Percentiles rank a stretch among this genome's conserved stretches.
Conservation (phyloP, 1,140 invertebrate genomes). For the Trichomalopsis sarcophagae region DNA sequence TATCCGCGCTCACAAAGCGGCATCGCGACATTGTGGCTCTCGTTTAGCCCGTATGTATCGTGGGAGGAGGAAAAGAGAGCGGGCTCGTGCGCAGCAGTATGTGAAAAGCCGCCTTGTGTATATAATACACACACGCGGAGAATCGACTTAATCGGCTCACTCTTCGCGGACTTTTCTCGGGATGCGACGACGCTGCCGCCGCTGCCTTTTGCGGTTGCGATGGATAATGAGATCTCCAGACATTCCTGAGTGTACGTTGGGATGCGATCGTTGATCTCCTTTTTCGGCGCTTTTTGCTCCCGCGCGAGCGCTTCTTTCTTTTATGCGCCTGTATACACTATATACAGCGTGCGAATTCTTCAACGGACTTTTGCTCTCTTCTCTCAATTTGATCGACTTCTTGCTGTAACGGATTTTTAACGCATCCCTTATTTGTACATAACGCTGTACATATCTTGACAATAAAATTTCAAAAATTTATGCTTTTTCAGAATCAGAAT, state of each 20-base stretch:
- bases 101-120: neutral
- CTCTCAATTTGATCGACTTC: neutral
- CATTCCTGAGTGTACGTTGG: neutral
- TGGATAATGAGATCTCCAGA: neutral
- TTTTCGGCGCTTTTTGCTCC: neutral
- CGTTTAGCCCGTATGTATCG: neutral
- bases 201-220: neutral
- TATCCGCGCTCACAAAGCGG: neutral
- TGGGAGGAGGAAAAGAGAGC: neutral
- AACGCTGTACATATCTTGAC: no score
- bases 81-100: neutral
- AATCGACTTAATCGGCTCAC: constrained; percentile 42
- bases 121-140: neutral
- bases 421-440: no score
- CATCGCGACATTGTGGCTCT: constrained; percentile 5
- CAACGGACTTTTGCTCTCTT: neutral
- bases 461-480: no score
- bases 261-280: neutral
- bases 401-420: no score
- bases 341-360: neutral
- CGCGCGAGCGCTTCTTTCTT: neutral
- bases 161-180: constrained; percentile 9
- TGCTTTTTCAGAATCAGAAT: no score
- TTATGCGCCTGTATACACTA: neutral
- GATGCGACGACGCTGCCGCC: neutral